Evolutionary conservation across 2,888 invertebrate genomes (phyloP).

Genomic region (Xanthia togata): DNA sequence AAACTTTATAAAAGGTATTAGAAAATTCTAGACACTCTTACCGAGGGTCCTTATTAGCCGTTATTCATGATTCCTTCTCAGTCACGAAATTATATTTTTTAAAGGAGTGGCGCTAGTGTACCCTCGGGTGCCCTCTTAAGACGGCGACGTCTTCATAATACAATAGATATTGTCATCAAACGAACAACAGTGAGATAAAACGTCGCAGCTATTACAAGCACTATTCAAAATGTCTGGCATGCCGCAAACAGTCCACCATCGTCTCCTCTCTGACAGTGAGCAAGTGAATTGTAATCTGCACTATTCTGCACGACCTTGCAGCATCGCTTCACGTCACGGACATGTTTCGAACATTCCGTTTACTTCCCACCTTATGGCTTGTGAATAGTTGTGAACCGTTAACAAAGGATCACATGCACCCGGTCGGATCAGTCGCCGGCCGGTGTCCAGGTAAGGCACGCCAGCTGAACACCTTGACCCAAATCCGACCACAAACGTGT

Average conservation of each 20-base stretch:
- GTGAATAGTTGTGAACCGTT: constrained; percentile 6
- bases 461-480: constrained; percentile 49
- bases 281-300: constrained; percentile 21
- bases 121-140: neutral
- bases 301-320: constrained; percentile 13
- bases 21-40: too few species aligned
- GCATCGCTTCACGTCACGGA: constrained; percentile 3
- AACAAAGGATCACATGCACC: constrained; percentile 13
- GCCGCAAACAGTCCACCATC: neutral
- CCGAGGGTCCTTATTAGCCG: too few species aligned
- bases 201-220: neutral
- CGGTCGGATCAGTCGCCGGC: constrained; percentile 5
- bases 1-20: too few species aligned
- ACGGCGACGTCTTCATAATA: neutral
- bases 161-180: constrained; percentile 1
- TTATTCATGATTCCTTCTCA: too few species aligned
- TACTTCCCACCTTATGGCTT: neutral
- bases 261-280: neutral
- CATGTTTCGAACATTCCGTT: constrained; percentile 21
- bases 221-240: neutral
- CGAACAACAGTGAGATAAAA: constrained; percentile 1
- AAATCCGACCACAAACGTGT: constrained; percentile 31
- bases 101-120: too few species aligned
- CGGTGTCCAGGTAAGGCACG: constrained; percentile 39
- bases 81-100: too few species aligned